Evolutionary conservation across 2,113 vertebrate genomes (phyloP), one percentile per base, ranked within the genome.

Genomic region (Calcarius ornatus): DNA sequence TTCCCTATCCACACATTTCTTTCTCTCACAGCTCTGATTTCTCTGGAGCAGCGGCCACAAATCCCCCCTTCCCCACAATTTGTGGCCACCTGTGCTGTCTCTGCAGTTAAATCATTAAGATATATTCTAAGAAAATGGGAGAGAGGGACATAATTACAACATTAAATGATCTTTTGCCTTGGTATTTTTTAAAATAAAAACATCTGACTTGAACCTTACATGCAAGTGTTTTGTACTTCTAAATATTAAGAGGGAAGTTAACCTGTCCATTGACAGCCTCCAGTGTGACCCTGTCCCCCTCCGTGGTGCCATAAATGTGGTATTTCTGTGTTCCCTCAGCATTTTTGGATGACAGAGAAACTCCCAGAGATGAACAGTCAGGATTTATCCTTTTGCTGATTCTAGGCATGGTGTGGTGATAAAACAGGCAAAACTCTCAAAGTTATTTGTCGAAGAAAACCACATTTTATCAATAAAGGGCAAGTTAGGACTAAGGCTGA

Each of bases 31-130:
- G 11, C 27, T 94, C 66, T 87, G 80, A 71, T 90, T 88, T 88
- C 70, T 86, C 70, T 65, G 61, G 85, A 56, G 73, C 42, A 33
- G 30, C 47, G 48, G 43, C 84, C 45, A 43, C 61, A 43, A 43
- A 53, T 59, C 30, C 33, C 42, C 30, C 20, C 20, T 51, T 53
- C 42, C 35, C 61, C 30, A 31, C 2, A 3, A 27, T 42, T 11
- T 1, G 0, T 31, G 66, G 75, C 56, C 61, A 69, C 70, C 63
- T 88, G 83, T 53, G 42, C 65, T 68, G 37, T 42, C 60, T 43
- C 79, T 76, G 71, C 75, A 79, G 59, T 28, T 77, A 88, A 95
- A 90, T 80, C 47, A 73, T 71, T 69, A 40, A 64, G 70, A 72
- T 16, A 23, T 4, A 35, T 70, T 66, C 37, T 63, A 33, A 85